Evolutionary conservation across 2,888 invertebrate species (phyloP), one percentile per base, ranked within the genome.

Genomic region (Cremastobaeus sp.): DNA sequence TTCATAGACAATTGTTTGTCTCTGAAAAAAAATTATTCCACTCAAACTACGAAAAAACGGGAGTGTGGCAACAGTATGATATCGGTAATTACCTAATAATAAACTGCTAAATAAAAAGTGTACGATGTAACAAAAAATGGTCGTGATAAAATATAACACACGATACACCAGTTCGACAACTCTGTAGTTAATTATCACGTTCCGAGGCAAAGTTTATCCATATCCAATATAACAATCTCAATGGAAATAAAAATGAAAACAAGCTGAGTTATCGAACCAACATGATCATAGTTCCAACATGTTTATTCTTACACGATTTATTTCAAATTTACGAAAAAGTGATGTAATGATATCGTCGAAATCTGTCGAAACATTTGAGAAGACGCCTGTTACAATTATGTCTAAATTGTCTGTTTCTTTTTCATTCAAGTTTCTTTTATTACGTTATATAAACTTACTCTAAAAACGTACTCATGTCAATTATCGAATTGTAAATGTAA

Each of bases 381-480:
- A 69, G 60, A 69, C 39, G 54, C 37, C 17, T 68, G 47, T 69
- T 54, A 69, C 37, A 32, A 68, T 68, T 68, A 71, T 59, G 43
- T 71, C 39, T 72, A 65, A 65, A 65, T 32, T 57, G 45, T 57
- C 41, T 72, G 52, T 60, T 6, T 20, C 45, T 60, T 32, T 69
- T 60, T 69, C 47, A 54, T 54, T n/a, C 30, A 71, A 48, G 41
- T 66, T 66, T 62, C 21, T 65, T 37, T 59, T 50, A 64, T 45
- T 65, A 60, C 54, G 21, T 72, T 65, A 72, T 71, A 71, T 72
- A 72, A 72, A 72, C 65, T 72, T 72, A 72, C 59, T 65, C 71
- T 72, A 69, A 59, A 64, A 57, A 48, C 37, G 43, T 59, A 72
- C 47, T 65, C 60, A 52, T 65, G 52, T 71, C 50, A 64, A 45